Evolutionary conservation across 2,888 invertebrate species (phyloP), one percentile per base, ranked within the genome.

Genomic region (Lasioglossum calceatum): DNA sequence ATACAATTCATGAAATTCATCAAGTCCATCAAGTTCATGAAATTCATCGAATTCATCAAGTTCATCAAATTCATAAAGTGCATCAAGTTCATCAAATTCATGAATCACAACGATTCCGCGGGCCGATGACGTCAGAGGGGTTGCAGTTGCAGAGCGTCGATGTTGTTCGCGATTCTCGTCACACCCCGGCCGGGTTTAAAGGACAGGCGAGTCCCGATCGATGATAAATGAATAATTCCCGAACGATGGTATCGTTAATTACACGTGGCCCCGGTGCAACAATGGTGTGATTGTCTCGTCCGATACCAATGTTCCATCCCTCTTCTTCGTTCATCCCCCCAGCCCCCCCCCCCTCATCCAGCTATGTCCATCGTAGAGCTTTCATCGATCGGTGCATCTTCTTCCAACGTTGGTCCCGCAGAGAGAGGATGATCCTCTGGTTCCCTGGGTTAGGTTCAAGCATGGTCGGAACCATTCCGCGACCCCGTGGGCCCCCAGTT

Each of bases 221-320:
- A 91, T 87, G 88, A 90, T 92, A 93, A 93, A 94, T 94, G 93
- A 94, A 94, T 94, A 93, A 94, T 94, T 93, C 91, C 67, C 87
- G 84, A 89, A 94, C 84, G 94, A 94, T 93, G 91, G 89, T 94
- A 94, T 94, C 94, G 93, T 93, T 94, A 94, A 94, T 94, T 94
- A 93, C 91, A 93, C 81, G 90, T 90, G 89, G 89, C 92, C 85
- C 75, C 76, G 74, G 91, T 58, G 58, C 90, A 93, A 94, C 94
- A 94, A 94, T 94, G 93, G 94, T 91, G 93, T 91, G 93, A 94
- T 94, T 93, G 94, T 94, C 93, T 93, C 91, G 87, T 87, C 86
- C 91, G 92, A 93, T 93, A 92, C 86, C 87, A 74, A 73, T 82
- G 81, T 79, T 76, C 85, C 84, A 74, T 27, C 81, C 73, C 77